Percentiles rank a stretch among this genome's conserved stretches.
Evolutionary conservation across 2,113 vertebrate species (phyloP).

Genomic region (Cyanoliseus patagonus): DNA sequence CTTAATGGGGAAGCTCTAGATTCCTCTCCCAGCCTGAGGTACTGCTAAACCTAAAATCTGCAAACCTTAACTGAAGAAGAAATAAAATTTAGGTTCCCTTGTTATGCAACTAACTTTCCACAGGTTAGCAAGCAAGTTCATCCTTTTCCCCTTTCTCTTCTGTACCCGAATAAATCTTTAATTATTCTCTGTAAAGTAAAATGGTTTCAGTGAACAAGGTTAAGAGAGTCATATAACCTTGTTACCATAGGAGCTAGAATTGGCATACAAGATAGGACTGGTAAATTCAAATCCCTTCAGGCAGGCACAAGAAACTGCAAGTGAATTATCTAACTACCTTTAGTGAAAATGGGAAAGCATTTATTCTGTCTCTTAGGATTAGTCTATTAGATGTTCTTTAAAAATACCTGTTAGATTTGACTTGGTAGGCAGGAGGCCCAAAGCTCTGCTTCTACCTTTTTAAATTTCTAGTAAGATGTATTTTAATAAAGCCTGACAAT

Average conservation of each 20-base stretch:
- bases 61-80: not conserved
- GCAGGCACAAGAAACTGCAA: not conserved
- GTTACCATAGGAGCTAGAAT: not conserved
- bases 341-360: not conserved
- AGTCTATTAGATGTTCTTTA: not conserved
- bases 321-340: slow-evolving; percentile 7
- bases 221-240: not conserved
- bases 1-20: rapidly evolving
- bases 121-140: not conserved
- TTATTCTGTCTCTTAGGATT: not conserved
- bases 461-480: not conserved
- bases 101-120: not conserved
- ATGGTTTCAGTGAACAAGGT: not conserved
- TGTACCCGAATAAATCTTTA: not conserved
- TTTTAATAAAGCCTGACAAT: not conserved
- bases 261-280: not conserved
- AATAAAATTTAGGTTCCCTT: not conserved
- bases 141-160: not conserved
- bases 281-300: not conserved
- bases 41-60: not conserved
- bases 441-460: not conserved
- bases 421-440: not conserved
- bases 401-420: not conserved
- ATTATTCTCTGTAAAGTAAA: not conserved
- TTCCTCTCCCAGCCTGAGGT: not conserved